A percentile compares a stretch with the other conserved stretches of the same genome.
Evolutionary conservation across 2,113 vertebrate species (phyloP).

Genomic region (Bujurquina vittata): DNA sequence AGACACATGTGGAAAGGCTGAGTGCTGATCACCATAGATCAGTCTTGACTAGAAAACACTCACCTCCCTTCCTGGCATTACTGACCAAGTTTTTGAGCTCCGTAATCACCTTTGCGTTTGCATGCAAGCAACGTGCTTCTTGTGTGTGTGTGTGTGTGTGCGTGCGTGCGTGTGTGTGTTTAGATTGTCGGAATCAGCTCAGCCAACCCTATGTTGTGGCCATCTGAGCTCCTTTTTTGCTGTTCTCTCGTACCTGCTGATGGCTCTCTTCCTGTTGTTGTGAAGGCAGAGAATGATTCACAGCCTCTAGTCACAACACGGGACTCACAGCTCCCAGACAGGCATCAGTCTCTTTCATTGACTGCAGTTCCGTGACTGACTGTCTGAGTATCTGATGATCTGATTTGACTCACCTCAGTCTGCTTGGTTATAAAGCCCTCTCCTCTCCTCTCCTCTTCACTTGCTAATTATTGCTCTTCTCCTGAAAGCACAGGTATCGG

Average conservation of each 20-base stretch:
- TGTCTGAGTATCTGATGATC: conserved; percentile 69
- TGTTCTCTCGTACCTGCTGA: conserved; percentile 48
- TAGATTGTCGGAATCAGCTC: conserved; percentile 12
- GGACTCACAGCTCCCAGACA: conserved; percentile 47
- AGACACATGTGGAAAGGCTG: conserved; percentile 13
- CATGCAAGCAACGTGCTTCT: background rate
- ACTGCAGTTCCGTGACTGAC: conserved; percentile 46
- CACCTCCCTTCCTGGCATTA: conserved; percentile 40
- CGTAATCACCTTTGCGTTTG: conserved; percentile 26
- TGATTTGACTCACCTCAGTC: conserved; percentile 57
- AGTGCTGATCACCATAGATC: conserved; percentile 30
- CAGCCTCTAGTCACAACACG: conserved; percentile 31
- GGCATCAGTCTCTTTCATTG: conserved; percentile 56
- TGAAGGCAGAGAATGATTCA: conserved; percentile 52
- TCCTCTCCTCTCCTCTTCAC: background rate
- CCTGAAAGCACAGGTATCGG: background rate
- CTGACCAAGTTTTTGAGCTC: conserved; percentile 44
- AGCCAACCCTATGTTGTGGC: conserved; percentile 28
- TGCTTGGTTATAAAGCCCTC: conserved; percentile 23
- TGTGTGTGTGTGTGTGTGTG: background rate
- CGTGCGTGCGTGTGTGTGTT: background rate
- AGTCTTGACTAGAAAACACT: conserved; percentile 27
- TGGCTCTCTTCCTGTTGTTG: conserved; percentile 45
- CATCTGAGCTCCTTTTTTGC: conserved; percentile 5
- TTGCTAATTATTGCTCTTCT: conserved; percentile 8